phyloP scores from a whole-genome alignment of 1,140 invertebrate species.

The Neotoxoptera formosana region DNA sequence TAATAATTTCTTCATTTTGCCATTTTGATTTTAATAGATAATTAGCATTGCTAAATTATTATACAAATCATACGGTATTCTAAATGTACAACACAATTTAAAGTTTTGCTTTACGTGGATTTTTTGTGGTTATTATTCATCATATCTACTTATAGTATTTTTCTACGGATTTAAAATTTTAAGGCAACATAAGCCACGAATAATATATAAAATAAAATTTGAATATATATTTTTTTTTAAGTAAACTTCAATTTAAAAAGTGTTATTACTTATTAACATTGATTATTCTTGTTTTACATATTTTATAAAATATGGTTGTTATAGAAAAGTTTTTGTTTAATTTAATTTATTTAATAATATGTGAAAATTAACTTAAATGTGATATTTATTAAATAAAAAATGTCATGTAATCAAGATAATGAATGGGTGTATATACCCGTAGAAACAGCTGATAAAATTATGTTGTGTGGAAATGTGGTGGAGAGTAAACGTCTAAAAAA shows the following conservation, averaged over 20 bases:
- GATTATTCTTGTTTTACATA: not conserved
- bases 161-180: not conserved
- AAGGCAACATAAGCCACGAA: not conserved
- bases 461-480: not conserved
- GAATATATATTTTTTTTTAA: not conserved
- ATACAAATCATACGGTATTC: not conserved
- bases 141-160: not conserved
- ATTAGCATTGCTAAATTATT: not conserved
- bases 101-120: not conserved
- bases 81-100: not conserved
- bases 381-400: not conserved
- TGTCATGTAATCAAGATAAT: not conserved
- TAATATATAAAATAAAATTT: not conserved
- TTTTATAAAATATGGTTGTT: not conserved
- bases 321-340: not conserved
- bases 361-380: not conserved
- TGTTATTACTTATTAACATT: not conserved
- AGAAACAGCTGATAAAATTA: constrained; percentile 44
- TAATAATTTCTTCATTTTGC: not conserved
- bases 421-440: constrained; percentile 23
- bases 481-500: constrained; percentile 32
- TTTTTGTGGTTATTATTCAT: not conserved
- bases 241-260: not conserved
- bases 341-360: not conserved
- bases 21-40: not conserved